These are phyloP conservation scores for Sinocyclocheilus anophthalmus DNA, from an alignment of 2,113 vertebrate genomes.

Conservation along the genomic window DNA sequence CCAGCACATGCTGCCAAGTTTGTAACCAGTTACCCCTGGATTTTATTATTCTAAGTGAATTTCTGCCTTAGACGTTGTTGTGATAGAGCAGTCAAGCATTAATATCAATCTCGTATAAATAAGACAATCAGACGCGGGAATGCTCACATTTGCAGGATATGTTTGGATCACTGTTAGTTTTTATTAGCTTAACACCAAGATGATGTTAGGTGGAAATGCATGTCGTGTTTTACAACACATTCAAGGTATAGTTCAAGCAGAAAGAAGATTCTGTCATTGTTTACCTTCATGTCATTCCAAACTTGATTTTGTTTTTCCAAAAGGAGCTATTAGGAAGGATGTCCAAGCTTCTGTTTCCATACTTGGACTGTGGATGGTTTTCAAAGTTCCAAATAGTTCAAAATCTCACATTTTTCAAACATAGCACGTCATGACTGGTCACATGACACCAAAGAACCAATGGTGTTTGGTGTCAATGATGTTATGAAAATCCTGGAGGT, in stretches of 20 bases:
- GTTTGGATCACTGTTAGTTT: slow-evolving; percentile 8
- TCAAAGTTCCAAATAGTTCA: neutral
- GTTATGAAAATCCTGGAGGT: neutral
- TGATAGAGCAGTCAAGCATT: slow-evolving; percentile 51
- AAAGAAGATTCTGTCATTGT: neutral
- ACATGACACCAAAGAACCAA: neutral
- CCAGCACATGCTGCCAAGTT: slow-evolving; percentile 48
- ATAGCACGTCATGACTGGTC: neutral
- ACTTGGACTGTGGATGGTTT: neutral
- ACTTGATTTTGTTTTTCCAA: neutral
- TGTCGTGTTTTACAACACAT: slow-evolving; percentile 4
- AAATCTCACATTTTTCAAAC: neutral
- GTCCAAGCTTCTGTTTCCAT: neutral
- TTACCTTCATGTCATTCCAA: neutral
- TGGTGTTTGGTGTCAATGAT: neutral
- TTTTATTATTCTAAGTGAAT: slow-evolving; percentile 49
- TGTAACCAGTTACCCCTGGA: slow-evolving; percentile 38
- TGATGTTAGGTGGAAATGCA: slow-evolving; percentile 27
- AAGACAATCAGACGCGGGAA: slow-evolving; percentile 36
- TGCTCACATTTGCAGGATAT: slow-evolving; percentile 4
- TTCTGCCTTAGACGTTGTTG: slow-evolving; percentile 28
- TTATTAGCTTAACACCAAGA: slow-evolving; percentile 36
- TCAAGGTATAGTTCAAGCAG: slow-evolving; percentile 10
- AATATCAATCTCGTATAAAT: slow-evolving; percentile 42
- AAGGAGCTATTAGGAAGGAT: neutral